Evolutionary conservation across 2,888 invertebrate genomes (phyloP).

Genomic region (Rotaria magnacalcarata): DNA sequence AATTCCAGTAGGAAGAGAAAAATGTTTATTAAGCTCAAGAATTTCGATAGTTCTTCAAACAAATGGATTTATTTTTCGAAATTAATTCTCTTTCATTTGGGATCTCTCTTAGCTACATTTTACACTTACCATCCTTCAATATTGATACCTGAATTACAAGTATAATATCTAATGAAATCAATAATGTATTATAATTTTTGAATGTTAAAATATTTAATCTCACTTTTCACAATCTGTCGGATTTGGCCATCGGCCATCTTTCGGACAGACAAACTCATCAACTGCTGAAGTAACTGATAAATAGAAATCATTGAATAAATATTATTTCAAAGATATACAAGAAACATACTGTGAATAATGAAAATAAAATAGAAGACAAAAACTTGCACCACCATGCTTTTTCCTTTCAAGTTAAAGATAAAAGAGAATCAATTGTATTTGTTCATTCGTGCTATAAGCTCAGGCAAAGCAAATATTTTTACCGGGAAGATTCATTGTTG

Average conservation of each 20-base stretch:
- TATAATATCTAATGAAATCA: background rate
- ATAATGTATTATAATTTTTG: background rate
- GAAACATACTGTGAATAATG: background rate
- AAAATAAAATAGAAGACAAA: background rate
- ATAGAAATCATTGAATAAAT: background rate
- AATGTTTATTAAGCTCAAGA: too few species aligned
- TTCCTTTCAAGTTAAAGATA: background rate
- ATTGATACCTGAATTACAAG: conserved; percentile 12
- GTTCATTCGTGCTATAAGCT: background rate
- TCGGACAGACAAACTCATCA: background rate
- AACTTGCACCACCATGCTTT: background rate
- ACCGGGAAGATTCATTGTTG: background rate
- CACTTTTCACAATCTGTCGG: conserved; percentile 17
- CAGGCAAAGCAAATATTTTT: background rate
- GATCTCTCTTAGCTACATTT: too few species aligned
- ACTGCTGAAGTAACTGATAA: background rate
- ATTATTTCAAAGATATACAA: background rate
- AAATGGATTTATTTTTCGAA: too few species aligned
- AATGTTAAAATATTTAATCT: background rate
- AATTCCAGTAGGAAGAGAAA: too few species aligned
- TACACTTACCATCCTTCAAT: background rate
- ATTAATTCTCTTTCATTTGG: too few species aligned
- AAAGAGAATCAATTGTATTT: background rate
- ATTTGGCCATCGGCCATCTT: conserved; percentile 33
- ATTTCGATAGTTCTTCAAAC: too few species aligned